These are phyloP conservation scores for Amblyteles armatorius DNA, from an alignment of 2,888 invertebrate species.

Conservation along the genomic window DNA sequence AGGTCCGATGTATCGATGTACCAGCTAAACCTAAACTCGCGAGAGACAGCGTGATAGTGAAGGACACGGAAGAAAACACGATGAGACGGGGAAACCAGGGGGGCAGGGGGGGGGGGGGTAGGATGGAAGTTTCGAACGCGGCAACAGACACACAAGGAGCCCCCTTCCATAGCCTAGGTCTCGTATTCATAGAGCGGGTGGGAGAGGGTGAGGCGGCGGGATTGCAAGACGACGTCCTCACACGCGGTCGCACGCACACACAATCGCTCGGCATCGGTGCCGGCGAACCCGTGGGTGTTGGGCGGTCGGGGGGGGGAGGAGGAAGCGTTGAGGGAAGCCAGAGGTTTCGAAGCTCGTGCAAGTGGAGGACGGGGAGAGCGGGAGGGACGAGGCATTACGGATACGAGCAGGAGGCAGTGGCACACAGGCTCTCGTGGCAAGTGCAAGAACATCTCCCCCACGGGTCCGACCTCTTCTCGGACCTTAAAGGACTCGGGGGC, in stretches of 20 bases:
- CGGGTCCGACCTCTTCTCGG: slow-evolving; percentile 73
- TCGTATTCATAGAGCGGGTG: slow-evolving; percentile 55
- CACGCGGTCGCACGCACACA: slow-evolving; percentile 39
- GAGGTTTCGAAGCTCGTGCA: slow-evolving; percentile 31
- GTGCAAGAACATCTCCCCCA: slow-evolving; percentile 79
- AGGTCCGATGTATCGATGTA: slow-evolving; percentile 29
- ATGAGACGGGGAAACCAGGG: slow-evolving; percentile 27
- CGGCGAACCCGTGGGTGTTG: slow-evolving; percentile 11
- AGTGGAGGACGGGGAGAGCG: slow-evolving; percentile 25
- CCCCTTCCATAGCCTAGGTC: slow-evolving; percentile 27
- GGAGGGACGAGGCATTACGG: slow-evolving; percentile 34
- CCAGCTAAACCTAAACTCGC: slow-evolving; percentile 57
- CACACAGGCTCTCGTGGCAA: slow-evolving; percentile 72
- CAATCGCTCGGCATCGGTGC: slow-evolving; percentile 37
- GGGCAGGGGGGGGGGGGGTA: slow-evolving; percentile 9
- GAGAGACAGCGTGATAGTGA: slow-evolving; percentile 68
- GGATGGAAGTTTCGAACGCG: slow-evolving; percentile 43
- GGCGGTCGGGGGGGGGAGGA: not conserved
- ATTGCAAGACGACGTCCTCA: slow-evolving; percentile 38
- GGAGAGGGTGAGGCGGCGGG: slow-evolving; percentile 30
- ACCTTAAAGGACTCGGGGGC: slow-evolving; percentile 63
- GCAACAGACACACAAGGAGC: slow-evolving; percentile 42
- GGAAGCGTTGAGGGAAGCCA: not conserved
- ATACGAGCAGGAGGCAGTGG: slow-evolving; percentile 1
- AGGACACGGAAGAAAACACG: slow-evolving; percentile 60